phyloP scores from a whole-genome alignment of 2,888 invertebrate species.

The Cantharis rustica region DNA sequence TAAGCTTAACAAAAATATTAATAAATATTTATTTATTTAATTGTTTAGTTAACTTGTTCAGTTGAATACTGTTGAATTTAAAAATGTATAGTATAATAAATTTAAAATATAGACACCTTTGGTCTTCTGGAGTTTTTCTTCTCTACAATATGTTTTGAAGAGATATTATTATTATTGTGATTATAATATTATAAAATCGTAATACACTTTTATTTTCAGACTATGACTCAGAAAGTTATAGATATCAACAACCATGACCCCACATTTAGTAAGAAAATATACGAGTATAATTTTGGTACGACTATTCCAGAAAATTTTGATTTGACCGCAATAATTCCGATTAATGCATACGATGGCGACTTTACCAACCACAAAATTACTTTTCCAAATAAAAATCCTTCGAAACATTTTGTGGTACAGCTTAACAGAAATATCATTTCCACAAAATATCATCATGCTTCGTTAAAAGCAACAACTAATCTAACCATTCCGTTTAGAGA shows the following conservation, averaged over 20 bases:
- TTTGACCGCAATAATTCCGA: background rate
- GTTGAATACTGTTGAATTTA: too few relatives aligned
- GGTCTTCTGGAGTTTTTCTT: too few relatives aligned
- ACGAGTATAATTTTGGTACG: conserved; percentile 16
- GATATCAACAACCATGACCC: conserved; percentile 22
- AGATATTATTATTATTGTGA: too few relatives aligned
- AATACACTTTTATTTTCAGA: background rate
- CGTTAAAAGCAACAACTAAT: background rate
- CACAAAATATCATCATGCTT: background rate
- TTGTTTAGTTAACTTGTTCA: too few relatives aligned
- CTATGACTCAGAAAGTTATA: background rate
- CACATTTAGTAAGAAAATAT: conserved; percentile 6
- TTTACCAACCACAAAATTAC: conserved; percentile 3
- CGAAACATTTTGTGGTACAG: background rate
- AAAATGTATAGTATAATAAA: too few relatives aligned
- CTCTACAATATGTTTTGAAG: too few relatives aligned
- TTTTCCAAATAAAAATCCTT: conserved; percentile 5
- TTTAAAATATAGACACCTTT: too few relatives aligned
- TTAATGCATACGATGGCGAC: conserved; percentile 15
- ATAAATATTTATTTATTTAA: too few relatives aligned
- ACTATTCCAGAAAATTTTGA: conserved; percentile 3
- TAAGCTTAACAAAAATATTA: too few relatives aligned
- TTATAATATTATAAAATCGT: background rate
- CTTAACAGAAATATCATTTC: background rate
- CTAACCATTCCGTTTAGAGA: background rate